phyloP scores from a whole-genome alignment of 2,888 invertebrate genomes.

The Barypeithes pellucidus region DNA sequence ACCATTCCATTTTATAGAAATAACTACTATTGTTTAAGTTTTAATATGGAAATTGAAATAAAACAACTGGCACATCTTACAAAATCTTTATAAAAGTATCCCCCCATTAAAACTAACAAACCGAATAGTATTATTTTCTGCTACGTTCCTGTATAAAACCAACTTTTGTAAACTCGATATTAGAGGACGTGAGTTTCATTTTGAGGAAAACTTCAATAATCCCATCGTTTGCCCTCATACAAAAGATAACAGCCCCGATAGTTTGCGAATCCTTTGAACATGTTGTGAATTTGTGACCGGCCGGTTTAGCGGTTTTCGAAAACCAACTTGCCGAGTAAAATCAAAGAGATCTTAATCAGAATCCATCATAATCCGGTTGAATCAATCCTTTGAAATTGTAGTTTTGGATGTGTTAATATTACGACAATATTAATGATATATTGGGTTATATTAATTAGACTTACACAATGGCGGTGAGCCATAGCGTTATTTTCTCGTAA shows the following conservation, averaged over 20 bases:
- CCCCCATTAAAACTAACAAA: not conserved
- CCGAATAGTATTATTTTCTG: conserved; percentile 1
- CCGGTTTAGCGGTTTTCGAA: conserved; percentile 24
- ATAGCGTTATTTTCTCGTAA: not conserved
- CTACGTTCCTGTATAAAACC: conserved; percentile 38
- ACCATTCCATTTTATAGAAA: too few species aligned
- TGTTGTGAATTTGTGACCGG: conserved; percentile 58
- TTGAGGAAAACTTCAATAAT: conserved; percentile 57
- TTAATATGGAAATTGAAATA: too few species aligned
- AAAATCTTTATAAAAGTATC: not conserved
- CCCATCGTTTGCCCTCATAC: conserved; percentile 57
- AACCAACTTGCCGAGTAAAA: conserved; percentile 20
- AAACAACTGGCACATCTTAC: not conserved
- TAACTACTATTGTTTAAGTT: too few species aligned
- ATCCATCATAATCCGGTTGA: conserved; percentile 24
- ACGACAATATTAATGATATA: conserved; percentile 6
- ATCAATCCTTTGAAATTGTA: conserved; percentile 22
- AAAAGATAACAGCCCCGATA: conserved; percentile 59
- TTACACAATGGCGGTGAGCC: not conserved
- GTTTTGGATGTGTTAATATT: conserved; percentile 14
- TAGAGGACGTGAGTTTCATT: conserved; percentile 57
- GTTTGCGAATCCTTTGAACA: conserved; percentile 59
- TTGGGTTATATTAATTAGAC: not conserved
- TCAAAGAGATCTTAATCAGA: conserved; percentile 32
- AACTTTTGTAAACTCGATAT: conserved; percentile 53